Conservation (phyloP, 23 tunicate genomes). For the Ascidia mentula region DNA sequence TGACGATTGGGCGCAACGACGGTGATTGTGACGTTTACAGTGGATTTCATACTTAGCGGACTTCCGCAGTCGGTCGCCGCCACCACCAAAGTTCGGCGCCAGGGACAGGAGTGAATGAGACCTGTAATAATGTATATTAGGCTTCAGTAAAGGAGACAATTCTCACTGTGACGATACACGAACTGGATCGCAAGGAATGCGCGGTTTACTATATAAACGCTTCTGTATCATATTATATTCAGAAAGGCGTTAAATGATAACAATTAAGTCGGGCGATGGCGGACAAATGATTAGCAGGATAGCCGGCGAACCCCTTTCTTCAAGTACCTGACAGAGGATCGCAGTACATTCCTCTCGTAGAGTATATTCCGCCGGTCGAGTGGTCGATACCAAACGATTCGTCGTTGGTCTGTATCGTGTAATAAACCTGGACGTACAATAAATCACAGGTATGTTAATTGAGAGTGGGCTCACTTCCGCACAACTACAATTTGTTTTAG, state of each 20-base stretch:
- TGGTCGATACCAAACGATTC: conserved; percentile 37
- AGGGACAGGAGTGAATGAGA: not conserved
- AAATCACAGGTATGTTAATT: too few relatives aligned
- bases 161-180: too few relatives aligned
- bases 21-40: conserved; percentile 19
- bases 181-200: too few relatives aligned
- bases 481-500: not conserved
- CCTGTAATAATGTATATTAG: not conserved
- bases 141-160: too few relatives aligned
- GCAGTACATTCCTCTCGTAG: conserved; percentile 15
- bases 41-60: conserved; percentile 21
- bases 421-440: conserved; percentile 35
- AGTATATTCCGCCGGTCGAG: conserved; percentile 41
- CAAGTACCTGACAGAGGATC: not conserved
- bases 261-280: too few relatives aligned
- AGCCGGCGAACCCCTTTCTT: too few relatives aligned
- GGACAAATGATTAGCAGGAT: too few relatives aligned
- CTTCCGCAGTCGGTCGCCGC: conserved; percentile 51
- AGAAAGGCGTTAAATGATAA: too few relatives aligned
- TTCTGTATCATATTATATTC: too few relatives aligned
- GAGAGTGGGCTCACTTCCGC: not conserved
- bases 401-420: not conserved
- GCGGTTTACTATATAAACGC: too few relatives aligned
- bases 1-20: conserved; percentile 39
- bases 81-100: conserved; percentile 12